Evolutionary conservation across 2,888 invertebrate genomes (phyloP).

Genomic region (Ferdinandea cuprea): DNA sequence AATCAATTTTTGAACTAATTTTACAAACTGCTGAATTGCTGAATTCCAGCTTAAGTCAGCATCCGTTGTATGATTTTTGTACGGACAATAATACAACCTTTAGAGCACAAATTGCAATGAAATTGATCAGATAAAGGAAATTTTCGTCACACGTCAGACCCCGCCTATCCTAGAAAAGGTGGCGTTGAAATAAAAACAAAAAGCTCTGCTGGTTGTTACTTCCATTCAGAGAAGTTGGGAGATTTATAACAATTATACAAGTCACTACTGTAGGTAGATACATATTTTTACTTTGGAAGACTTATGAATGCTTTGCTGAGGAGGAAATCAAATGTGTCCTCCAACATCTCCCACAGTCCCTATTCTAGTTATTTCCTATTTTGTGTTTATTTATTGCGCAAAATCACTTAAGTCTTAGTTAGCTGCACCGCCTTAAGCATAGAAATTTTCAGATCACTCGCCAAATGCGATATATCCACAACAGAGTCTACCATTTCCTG

Average conservation of each 20-base stretch:
- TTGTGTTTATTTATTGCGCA: background rate
- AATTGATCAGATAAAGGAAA: too few species aligned
- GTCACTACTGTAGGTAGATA: constrained; percentile 40
- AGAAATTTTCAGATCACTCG: constrained; percentile 90
- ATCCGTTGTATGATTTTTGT: too few species aligned
- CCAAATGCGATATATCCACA: constrained; percentile 92
- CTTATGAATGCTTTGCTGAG: constrained; percentile 59
- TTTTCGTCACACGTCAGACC: too few species aligned
- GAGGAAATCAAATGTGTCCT: constrained; percentile 21
- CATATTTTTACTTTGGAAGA: constrained; percentile 58
- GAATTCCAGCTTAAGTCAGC: too few species aligned
- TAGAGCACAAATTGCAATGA: too few species aligned
- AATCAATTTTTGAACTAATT: too few species aligned
- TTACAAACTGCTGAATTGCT: too few species aligned
- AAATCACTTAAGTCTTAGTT: constrained; percentile 73
- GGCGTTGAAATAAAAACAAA: too few species aligned
- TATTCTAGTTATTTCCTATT: constrained; percentile 9
- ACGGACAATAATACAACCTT: too few species aligned
- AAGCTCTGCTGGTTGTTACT: background rate
- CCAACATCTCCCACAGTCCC: constrained; percentile 25
- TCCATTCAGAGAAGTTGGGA: constrained; percentile 18
- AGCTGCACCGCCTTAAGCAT: constrained; percentile 87
- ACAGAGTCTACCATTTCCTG: constrained; percentile 97
- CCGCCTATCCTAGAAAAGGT: background rate
- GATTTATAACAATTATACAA: constrained; percentile 33